Base-by-base conservation (phyloP, 2,797 vertebrate species). In the Dromococcyx pavoninus region DNA sequence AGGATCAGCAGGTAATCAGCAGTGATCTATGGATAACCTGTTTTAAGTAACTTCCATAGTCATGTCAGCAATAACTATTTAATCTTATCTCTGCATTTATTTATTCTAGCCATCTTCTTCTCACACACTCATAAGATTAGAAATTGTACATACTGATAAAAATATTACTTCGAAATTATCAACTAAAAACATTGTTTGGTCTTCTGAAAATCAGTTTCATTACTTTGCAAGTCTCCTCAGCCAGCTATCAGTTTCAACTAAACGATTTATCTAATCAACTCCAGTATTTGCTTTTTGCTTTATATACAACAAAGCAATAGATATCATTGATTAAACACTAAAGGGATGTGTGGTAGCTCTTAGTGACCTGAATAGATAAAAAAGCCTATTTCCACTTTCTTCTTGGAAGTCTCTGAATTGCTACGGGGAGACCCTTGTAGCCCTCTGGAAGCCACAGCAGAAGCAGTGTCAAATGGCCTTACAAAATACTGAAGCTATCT, bases 241-340 rank as follows among this genome's bases (percentile, higher is more conserved):
- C 18, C 25, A 80, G 28, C 12, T 88, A 92, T 84, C 78, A n/a
- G 41, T 80, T 84, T 81, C 48, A 78, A 35, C 10, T 13, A 72
- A 71, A 43, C 50, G 46, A 14, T 84, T 91, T 58, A 93, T 27
- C 43, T 78, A 78, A 93, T 86, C 56, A 81, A 62, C 88, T 75
- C 35, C 48, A 86, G 10, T 78, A 65, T 88, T 78, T 88, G 5
- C 10, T 54, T 88, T 96, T 80, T 81, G 10, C 37, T 72, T 86
- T 81, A 60, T 69, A 35, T 73, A 72, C 73, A 67, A 86, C 62
- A 79, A 81, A 91, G 51, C 62, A 78, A 84, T 70, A 75, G 39
- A 61, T 9, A 70, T 44, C 19, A 70, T n/a, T 88, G 85, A 94
- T 94, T 88, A 90, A 84, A 88, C 48, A 70, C 86, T 74, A 81